Base-by-base conservation (phyloP, 2,797 vertebrate species). In the Myripristis jacobus region DNA sequence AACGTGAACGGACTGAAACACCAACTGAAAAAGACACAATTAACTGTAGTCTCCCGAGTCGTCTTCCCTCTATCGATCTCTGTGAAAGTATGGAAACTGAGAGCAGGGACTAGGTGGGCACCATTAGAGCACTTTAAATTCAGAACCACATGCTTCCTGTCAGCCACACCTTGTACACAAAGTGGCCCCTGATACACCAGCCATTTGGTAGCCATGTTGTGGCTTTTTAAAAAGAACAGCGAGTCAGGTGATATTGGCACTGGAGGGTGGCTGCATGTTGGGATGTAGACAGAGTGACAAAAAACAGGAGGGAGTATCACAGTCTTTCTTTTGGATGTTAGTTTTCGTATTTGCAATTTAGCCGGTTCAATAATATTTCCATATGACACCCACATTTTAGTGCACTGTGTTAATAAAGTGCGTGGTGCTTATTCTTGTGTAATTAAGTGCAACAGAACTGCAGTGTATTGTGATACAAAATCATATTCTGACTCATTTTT, bases 81-180 rank as follows among this genome's bases (percentile, higher is more conserved):
- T 18, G 48, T 58, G 43, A 74, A 68, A 59, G 9, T 66, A 50
- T 2, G 9, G 10, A n/a, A 36, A 19, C 41, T 53, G 29, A 77
- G 58, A 54, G 50, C 46, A 31, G 36, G 11, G 16, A 24, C 16
- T 70, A 34, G 36, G 47, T 24, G 34, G 21, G 53, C 16, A 31
- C 52, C 51, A 50, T 31, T 13, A 25, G 34, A 67, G 18, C 10
- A 38, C 52, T 52, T 43, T 1, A n/a, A 12, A 73, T 29, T 25
- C 50, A 12, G 60, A 56, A 18, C 29, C 62, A 38, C 65, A 16
- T 25, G 25, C 29, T 52, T 18, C 34, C 24, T 27, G 15, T 27
- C 19, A 2, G n/a, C 2, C 53, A 64, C 27, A 65, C 27, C 41
- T 18, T 24, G 11, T 47, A 51, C 13, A 58, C 51, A 48, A 38